Base-by-base conservation (phyloP, 2,888 invertebrate species). In the Scaptomyza polygonia region DNA sequence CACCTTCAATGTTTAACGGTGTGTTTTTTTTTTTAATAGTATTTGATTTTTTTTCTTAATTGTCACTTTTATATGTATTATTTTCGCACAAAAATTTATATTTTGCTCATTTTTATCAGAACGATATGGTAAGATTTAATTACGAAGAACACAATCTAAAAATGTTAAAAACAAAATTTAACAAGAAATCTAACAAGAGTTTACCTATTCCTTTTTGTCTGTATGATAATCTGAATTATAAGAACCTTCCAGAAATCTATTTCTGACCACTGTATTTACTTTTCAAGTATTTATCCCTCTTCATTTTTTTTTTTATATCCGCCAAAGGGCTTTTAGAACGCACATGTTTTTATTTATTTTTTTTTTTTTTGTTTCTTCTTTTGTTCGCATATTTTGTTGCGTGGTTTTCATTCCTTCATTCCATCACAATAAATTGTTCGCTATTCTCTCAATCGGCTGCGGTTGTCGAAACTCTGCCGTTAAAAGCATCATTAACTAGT, bases 401-500 rank as follows among this genome's bases (percentile, higher is more conserved):
- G 21, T 54, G 39, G 7, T 51, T 49, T 54, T 52, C 43, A 32
- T 61, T 47, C 42, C 14, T 25, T 49, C 36, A 14, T 36, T 49
- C 49, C 36, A 11, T n/a, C 49, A 14, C 25, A 39, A 49, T 12
- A 42, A 49, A 48, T 27, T 18, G 21, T 16, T 54, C 51, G 39
- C 18, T 52, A 29, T 51, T 14, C 29, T 48, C 43, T 34, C 27
- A 57, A 32, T n/a, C 39, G 25, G 25, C 21, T 21, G 34, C 48
- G 53, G 21, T 30, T 49, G 62, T 62, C 55, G 49, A 61, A 42
- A 44, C 45, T 58, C 47, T 61, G 48, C 57, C 39, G 74, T 58
- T 56, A 43, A 66, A 55, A 66, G 53, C 54, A 76, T 73, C 76
- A 57, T 58, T 57, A 76, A 76, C 72, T 73, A 71, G 73, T 67